phyloP scores from a whole-genome alignment of 2,113 vertebrate genomes.

The Python bivittatus region DNA sequence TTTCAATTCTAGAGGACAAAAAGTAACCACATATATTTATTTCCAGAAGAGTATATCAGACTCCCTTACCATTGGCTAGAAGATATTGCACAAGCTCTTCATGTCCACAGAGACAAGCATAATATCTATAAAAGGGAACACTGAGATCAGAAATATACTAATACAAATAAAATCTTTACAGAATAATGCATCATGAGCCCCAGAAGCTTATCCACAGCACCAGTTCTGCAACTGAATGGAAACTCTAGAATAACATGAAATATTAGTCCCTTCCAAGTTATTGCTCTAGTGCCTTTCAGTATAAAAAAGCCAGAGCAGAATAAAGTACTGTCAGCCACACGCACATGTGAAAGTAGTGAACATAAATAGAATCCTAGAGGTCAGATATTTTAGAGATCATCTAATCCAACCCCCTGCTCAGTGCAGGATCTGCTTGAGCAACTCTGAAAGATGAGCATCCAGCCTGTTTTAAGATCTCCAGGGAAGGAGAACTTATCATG shows the following conservation, averaged over 20 bases:
- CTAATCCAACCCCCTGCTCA: too few species aligned
- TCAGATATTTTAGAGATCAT: too few species aligned
- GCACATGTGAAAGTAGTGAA: too few species aligned
- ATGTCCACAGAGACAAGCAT: slow-evolving; percentile 94
- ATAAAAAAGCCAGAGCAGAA: not conserved
- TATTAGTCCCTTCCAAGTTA: not conserved
- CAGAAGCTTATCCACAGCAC: not conserved
- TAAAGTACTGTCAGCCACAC: not conserved
- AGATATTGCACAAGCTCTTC: slow-evolving; percentile 95
- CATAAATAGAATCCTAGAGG: too few species aligned
- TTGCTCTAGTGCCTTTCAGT: not conserved
- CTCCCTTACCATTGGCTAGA: slow-evolving; percentile 88
- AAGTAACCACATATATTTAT: not conserved
- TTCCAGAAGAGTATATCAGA: not conserved
- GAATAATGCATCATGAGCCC: not conserved
- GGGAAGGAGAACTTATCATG: too few species aligned
- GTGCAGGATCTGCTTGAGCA: too few species aligned
- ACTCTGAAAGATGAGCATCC: too few species aligned
- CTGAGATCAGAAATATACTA: not conserved
- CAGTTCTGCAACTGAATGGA: not conserved
- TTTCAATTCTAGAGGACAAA: slow-evolving; percentile 19
- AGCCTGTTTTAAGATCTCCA: too few species aligned
- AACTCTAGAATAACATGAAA: not conserved
- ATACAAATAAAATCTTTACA: slow-evolving; percentile 12
- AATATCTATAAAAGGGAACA: slow-evolving; percentile 79